A percentile compares a stretch with the other conserved stretches of the same genome.
Evolutionary conservation across 2,888 invertebrate genomes (phyloP).

Genomic region (Stomorhina lunata): DNA sequence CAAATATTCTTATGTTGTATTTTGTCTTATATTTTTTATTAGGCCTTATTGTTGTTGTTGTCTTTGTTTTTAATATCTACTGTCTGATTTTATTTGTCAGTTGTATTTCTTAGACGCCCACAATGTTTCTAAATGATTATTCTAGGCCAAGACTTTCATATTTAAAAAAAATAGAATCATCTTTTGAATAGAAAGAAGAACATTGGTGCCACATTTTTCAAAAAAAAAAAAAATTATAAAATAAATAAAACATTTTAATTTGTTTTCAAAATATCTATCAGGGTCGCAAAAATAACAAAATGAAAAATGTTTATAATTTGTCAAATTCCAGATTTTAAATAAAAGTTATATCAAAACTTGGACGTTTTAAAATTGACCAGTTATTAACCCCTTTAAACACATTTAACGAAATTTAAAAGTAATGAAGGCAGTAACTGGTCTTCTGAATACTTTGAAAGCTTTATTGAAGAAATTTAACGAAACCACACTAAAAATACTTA

Average conservation of each 20-base stretch:
- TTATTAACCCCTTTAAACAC: too few relatives aligned
- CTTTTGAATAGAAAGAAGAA: too few relatives aligned
- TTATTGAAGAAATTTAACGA: too few relatives aligned
- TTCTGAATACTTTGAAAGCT: too few relatives aligned
- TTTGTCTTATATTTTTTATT: background rate
- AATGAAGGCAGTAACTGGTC: too few relatives aligned
- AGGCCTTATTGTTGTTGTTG: background rate
- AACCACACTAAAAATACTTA: too few relatives aligned
- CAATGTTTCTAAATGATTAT: constrained; percentile 57
- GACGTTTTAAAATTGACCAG: too few relatives aligned
- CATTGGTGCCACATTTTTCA: constrained; percentile 47
- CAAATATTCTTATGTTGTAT: background rate
- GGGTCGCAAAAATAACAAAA: background rate
- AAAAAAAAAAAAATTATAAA: background rate
- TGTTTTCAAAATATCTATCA: constrained; percentile 12
- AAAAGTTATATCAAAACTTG: too few relatives aligned
- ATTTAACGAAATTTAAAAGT: too few relatives aligned
- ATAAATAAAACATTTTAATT: background rate
- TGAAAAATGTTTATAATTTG: background rate
- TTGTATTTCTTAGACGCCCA: constrained; percentile 61
- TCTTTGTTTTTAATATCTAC: constrained; percentile 25
- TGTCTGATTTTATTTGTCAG: constrained; percentile 59
- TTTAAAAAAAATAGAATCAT: constrained; percentile 17
- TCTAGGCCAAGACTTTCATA: constrained; percentile 62
- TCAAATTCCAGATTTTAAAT: too few relatives aligned